phyloP scores from a whole-genome alignment of 1,140 invertebrate species.

The Caerostris extrusa region DNA sequence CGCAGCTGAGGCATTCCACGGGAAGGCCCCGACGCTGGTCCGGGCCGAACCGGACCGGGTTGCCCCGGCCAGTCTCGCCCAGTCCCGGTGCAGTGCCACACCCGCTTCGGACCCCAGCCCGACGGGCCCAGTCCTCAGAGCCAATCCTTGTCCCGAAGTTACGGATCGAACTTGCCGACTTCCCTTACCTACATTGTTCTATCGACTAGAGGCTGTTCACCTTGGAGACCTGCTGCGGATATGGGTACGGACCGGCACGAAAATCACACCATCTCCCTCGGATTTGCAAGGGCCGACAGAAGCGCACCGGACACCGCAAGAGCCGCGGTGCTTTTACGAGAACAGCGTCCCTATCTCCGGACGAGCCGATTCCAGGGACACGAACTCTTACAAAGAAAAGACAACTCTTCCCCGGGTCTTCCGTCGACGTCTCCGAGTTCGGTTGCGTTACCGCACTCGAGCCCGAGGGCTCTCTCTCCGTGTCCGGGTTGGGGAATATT shows the following conservation, averaged over 20 bases:
- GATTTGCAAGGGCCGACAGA: conserved; percentile 2
- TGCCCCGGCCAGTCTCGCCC: not conserved
- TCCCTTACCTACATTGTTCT: too few relatives aligned
- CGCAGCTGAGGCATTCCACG: conserved; percentile 2
- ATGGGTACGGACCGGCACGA: conserved; percentile 80
- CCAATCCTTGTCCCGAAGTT: conserved; percentile 84
- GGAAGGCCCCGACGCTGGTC: conserved; percentile 11
- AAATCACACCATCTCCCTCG: not conserved
- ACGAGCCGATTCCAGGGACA: conserved; percentile 43
- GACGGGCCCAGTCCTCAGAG: conserved; percentile 88
- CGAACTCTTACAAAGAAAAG: conserved; percentile 58
- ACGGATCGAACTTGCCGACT: too few relatives aligned
- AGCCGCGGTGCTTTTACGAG: conserved; percentile 29
- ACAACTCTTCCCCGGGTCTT: conserved; percentile 36
- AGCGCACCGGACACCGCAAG: not conserved
- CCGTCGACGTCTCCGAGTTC: conserved; percentile 15
- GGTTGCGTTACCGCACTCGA: not conserved
- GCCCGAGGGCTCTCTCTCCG: not conserved
- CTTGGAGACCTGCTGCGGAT: conserved; percentile 83
- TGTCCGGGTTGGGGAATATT: conserved; percentile 16
- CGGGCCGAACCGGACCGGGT: not conserved
- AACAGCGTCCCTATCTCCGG: conserved; percentile 44
- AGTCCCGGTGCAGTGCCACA: not conserved
- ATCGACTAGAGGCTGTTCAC: conserved; percentile 82
- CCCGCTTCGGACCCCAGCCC: conserved; percentile 82